A percentile compares a stretch with the other conserved stretches of the same genome.
Evolutionary conservation across 2,113 vertebrate genomes (phyloP).

Genomic region (Tor tambroides): DNA sequence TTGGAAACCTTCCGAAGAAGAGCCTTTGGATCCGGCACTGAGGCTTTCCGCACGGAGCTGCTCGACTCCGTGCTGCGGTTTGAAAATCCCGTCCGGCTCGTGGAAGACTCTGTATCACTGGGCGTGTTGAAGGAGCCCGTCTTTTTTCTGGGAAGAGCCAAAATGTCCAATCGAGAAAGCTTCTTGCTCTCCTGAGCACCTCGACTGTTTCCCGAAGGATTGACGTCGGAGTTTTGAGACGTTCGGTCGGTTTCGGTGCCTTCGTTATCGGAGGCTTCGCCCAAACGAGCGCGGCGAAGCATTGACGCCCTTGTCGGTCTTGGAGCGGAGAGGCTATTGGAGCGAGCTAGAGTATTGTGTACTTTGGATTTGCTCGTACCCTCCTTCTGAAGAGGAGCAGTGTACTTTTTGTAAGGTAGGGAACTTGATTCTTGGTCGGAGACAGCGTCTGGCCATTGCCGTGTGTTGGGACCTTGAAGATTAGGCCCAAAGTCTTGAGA

Average conservation of each 20-base stretch:
- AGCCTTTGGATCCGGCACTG: constrained; percentile 70
- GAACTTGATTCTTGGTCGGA: constrained; percentile 81
- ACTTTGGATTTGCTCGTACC: constrained; percentile 76
- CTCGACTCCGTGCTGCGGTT: constrained; percentile 80
- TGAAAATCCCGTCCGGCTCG: constrained; percentile 76
- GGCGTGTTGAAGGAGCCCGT: constrained; percentile 88
- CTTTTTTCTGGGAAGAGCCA: constrained; percentile 93
- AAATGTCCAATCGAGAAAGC: constrained; percentile 87
- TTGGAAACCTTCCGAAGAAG: constrained; percentile 70
- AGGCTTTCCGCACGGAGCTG: constrained; percentile 73
- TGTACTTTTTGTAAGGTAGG: constrained; percentile 76
- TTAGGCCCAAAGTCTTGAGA: constrained; percentile 85
- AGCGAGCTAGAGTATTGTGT: constrained; percentile 82
- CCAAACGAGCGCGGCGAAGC: constrained; percentile 90
- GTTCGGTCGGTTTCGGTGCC: constrained; percentile 79
- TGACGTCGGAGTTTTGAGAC: constrained; percentile 55
- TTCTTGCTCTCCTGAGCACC: constrained; percentile 80
- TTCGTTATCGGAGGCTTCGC: constrained; percentile 91
- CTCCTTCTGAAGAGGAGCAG: constrained; percentile 77
- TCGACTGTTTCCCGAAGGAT: constrained; percentile 59
- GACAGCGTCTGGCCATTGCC: constrained; percentile 62
- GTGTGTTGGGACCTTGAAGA: constrained; percentile 66
- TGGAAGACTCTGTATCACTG: constrained; percentile 81
- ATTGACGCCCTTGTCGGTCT: constrained; percentile 90
- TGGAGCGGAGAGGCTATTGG: constrained; percentile 90